Evolutionary conservation across 1,140 invertebrate species (phyloP), one percentile per base, ranked within the genome.

Genomic region (Portunus trituberculatus): DNA sequence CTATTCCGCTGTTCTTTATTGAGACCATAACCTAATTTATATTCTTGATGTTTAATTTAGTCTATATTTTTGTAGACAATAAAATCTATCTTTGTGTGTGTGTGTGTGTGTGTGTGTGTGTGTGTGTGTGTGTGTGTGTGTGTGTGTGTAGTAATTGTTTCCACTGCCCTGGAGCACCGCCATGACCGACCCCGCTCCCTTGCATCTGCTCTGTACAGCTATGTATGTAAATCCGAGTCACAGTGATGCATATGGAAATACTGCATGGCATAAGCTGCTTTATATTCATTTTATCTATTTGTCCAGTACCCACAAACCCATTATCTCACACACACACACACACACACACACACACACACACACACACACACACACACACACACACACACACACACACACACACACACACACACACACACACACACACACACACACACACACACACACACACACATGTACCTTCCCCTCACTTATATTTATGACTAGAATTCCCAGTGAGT

Each of bases 301-400:
- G 25, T 76, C 20, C 67, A 76, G 67, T 8, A 76, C 25, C 67
- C 67, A n/a, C 20, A 76, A 25, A n/a, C 67, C 67, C 67, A 25
- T n/a, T 76, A 76, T 76, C 59, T 12, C 59, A 76, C 59, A 76
- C 59, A 76, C 59, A 76, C 59, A 76, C 59, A 76, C 59, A 76
- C 59, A 76, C 59, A 76, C 59, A 76, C 59, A 76, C 59, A 76
- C 59, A 76, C 59, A 76, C 59, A 76, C 59, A 76, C 59, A 76
- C 59, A 76, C 8, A 14, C 8, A 76, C 59, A 76, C 59, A 76
- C 59, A 76, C 59, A 76, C 59, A 76, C 59, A 76, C 59, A 20
- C 59, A 25, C 10, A 20, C 59, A 76, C 59, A 10, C 4, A 4
- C 7, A 12, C 59, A 76, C 8, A 76, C 59, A 14, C 59, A 76